These are phyloP conservation scores for Metallyticus violacea DNA, from an alignment of 2,888 invertebrate genomes.

Conservation along the genomic window DNA sequence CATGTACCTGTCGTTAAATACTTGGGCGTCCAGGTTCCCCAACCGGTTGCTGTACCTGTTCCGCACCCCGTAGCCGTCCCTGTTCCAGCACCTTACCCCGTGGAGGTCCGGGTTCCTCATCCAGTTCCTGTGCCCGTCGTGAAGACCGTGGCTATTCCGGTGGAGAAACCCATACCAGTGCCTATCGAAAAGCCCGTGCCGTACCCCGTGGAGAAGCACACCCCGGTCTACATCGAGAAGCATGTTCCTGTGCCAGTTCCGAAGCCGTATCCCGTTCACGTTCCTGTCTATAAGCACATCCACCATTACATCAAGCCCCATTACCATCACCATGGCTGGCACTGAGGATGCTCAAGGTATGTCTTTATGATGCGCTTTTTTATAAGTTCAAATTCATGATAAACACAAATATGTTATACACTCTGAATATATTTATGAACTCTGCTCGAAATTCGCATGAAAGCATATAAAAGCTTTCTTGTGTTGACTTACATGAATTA, in stretches of 20 bases:
- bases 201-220: constrained; percentile 31
- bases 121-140: constrained; percentile 34
- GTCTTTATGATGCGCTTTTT: too few species aligned
- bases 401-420: too few species aligned
- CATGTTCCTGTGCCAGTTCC: constrained; percentile 31
- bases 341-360: neutral
- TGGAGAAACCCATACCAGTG: constrained; percentile 34
- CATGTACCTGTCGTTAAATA: constrained; percentile 27
- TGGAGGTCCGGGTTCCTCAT: constrained; percentile 28
- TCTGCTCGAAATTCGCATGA: too few species aligned
- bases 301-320: constrained; percentile 28
- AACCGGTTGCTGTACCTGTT: constrained; percentile 24
- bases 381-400: too few species aligned
- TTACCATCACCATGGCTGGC: constrained; percentile 3
- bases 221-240: constrained; percentile 33
- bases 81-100: constrained; percentile 29
- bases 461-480: too few species aligned
- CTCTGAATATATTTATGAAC: too few species aligned
- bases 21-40: constrained; percentile 35
- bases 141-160: constrained; percentile 33
- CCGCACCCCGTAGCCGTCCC: constrained; percentile 31
- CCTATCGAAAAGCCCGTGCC: constrained; percentile 31
- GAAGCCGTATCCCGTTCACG: constrained; percentile 31
- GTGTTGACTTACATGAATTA: too few species aligned
- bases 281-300: constrained; percentile 31